A percentile compares a stretch with the other conserved stretches of the same genome.
Conservation (phyloP, 1,140 invertebrate species). For the Dendrolimus kikuchii region DNA sequence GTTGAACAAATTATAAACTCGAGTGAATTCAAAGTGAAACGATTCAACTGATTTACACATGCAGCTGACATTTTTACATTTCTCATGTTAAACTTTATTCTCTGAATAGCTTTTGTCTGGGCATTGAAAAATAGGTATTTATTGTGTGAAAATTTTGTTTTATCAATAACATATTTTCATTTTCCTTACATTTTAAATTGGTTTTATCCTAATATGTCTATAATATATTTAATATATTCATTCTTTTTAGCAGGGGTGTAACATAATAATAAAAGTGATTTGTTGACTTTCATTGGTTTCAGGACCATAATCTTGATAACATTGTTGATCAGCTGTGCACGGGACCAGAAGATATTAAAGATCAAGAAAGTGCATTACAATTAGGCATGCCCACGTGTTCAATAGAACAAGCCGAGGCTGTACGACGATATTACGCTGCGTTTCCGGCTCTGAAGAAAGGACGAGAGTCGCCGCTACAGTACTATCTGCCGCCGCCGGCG, state of each 20-base stretch:
- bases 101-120: too few species aligned
- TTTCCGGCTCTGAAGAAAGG: conserved; percentile 69
- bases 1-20: too few species aligned
- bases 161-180: too few species aligned
- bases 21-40: too few species aligned
- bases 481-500: conserved; percentile 57
- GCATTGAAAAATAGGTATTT: too few species aligned
- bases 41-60: too few species aligned
- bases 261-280: not conserved
- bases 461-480: conserved; percentile 58
- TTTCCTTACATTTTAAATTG: too few species aligned
- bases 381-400: conserved; percentile 65
- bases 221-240: too few species aligned
- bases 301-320: conserved; percentile 61
- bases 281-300: conserved; percentile 25
- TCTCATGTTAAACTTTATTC: too few species aligned
- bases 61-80: too few species aligned
- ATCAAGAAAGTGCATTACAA: conserved; percentile 43
- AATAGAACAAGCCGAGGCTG: conserved; percentile 65
- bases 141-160: too few species aligned
- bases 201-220: too few species aligned
- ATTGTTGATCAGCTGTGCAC: conserved; percentile 62
- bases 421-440: conserved; percentile 70
- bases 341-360: conserved; percentile 58
- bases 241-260: not conserved